phyloP scores from a whole-genome alignment of 2,797 vertebrate species.

The Chaetophractus vellerosus region DNA sequence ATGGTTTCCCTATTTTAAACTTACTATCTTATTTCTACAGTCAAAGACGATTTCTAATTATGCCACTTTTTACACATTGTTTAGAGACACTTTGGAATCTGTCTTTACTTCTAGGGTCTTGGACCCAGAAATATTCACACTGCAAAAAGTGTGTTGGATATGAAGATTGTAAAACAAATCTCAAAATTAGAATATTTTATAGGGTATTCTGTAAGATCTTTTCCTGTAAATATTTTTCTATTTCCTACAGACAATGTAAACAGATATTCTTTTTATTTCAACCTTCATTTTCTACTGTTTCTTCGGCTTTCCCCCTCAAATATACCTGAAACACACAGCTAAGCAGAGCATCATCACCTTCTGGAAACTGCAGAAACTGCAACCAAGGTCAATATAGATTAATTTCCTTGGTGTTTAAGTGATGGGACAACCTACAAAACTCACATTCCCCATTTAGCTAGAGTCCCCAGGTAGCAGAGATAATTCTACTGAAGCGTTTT shows the following conservation, averaged over 20 bases:
- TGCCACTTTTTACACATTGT: not conserved
- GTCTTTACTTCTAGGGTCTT: not conserved
- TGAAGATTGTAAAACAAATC: not conserved
- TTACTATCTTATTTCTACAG: not conserved
- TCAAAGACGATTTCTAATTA: conserved; percentile 39
- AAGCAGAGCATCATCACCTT: conserved; percentile 45
- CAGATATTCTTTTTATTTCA: not conserved
- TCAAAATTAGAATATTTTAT: not conserved
- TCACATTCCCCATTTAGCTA: not conserved
- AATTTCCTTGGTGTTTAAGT: not conserved
- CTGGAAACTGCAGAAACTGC: conserved; percentile 11
- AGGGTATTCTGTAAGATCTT: not conserved
- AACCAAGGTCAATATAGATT: conserved; percentile 7
- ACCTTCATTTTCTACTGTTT: not conserved
- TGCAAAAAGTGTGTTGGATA: not conserved
- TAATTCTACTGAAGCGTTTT: not conserved
- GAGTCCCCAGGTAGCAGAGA: not conserved
- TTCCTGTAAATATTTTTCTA: not conserved
- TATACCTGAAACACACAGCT: not conserved
- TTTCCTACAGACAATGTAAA: not conserved
- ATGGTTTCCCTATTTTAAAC: conserved; percentile 37
- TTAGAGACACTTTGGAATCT: conserved; percentile 35
- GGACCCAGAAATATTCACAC: not conserved
- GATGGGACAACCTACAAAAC: not conserved
- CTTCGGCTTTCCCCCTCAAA: conserved; percentile 2